Percentiles rank a stretch among this genome's conserved stretches.
Conservation (phyloP, 2,113 vertebrate species). For the Baryphthengus martii region DNA sequence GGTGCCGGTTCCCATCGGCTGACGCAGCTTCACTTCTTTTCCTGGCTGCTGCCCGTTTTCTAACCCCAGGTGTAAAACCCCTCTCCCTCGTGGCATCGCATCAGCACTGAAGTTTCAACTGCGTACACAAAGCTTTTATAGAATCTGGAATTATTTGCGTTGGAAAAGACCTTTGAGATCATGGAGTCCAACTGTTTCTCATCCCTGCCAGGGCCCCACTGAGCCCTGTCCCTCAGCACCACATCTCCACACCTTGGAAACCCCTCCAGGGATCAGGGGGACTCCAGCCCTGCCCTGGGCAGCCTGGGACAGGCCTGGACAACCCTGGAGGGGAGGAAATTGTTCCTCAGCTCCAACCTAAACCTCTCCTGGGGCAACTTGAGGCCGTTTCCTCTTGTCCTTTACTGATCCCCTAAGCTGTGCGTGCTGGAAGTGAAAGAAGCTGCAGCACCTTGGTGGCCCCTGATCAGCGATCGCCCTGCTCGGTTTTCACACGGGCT, state of each 20-base stretch:
- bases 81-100: accelerated
- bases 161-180: neutral
- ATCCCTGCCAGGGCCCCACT: neutral
- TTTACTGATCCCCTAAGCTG: neutral
- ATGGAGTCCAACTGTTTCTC: neutral
- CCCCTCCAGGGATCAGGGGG: neutral
- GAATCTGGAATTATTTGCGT: neutral
- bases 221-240: neutral
- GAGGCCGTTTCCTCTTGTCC: too few relatives aligned
- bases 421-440: accelerated
- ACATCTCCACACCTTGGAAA: neutral
- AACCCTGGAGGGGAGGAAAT: too few relatives aligned
- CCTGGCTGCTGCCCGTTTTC: neutral
- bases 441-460: neutral
- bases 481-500: neutral
- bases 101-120: neutral
- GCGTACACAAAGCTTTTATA: accelerated
- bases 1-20: neutral
- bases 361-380: too few relatives aligned
- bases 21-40: neutral
- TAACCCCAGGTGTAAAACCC: neutral
- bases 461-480: neutral
- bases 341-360: too few relatives aligned
- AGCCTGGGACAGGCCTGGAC: too few relatives aligned
- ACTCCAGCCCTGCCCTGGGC: neutral